phyloP scores from a whole-genome alignment of 2,113 vertebrate genomes.

The Meleagris gallopavo region DNA sequence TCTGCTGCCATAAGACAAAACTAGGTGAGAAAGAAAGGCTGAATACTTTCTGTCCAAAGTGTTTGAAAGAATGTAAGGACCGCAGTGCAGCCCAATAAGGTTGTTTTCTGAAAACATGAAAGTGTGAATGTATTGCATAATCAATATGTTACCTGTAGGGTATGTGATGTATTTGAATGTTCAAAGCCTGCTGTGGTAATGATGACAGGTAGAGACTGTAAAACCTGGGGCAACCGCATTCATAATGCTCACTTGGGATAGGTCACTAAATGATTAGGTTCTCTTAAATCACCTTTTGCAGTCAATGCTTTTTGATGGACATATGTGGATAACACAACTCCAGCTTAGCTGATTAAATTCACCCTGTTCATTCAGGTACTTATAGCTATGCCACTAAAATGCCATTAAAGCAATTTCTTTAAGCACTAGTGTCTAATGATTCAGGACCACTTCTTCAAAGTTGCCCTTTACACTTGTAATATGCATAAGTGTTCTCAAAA shows the following conservation, averaged over 20 bases:
- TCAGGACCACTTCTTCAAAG: neutral
- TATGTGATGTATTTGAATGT: neutral
- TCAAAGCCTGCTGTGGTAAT: neutral
- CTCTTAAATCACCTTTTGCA: neutral
- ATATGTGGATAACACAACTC: neutral
- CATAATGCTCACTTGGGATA: neutral
- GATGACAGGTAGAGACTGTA: neutral
- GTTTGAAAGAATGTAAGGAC: neutral
- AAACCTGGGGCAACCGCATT: neutral
- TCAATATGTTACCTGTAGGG: neutral
- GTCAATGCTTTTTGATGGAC: neutral
- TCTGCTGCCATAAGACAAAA: neutral
- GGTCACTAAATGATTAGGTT: neutral
- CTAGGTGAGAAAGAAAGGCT: neutral
- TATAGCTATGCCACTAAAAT: neutral
- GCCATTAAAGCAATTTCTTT: neutral
- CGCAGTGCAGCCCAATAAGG: neutral
- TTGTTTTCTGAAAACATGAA: neutral
- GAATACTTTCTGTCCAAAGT: neutral
- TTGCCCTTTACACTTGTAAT: neutral
- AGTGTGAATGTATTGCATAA: neutral
- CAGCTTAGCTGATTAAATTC: neutral
- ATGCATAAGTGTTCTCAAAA: neutral
- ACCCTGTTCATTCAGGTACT: neutral
- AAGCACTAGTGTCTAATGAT: neutral